phyloP scores from a whole-genome alignment of 2,113 vertebrate species.

The Speoplatyrhinus poulsoni region DNA sequence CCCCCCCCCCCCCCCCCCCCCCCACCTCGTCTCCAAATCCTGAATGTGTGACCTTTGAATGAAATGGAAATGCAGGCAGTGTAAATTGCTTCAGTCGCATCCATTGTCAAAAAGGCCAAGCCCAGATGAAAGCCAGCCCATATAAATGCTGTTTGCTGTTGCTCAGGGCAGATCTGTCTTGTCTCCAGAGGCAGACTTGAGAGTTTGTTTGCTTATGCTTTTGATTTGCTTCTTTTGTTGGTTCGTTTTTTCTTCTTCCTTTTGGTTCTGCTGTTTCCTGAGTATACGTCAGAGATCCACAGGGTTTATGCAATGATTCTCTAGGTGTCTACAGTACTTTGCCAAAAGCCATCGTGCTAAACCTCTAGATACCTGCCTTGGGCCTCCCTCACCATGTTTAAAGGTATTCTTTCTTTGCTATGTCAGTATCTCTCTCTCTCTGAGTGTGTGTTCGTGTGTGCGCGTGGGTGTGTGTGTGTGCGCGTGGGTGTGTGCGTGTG shows the following conservation, averaged over 20 bases:
- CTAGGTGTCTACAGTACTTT: constrained; percentile 26
- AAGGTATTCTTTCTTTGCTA: not conserved
- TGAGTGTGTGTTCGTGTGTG: constrained; percentile 5
- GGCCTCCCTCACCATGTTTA: constrained; percentile 16
- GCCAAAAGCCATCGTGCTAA: constrained; percentile 39
- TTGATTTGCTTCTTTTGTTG: constrained; percentile 4
- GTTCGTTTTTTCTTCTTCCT: too few species aligned
- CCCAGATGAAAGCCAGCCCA: constrained; percentile 51
- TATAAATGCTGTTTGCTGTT: constrained; percentile 47
- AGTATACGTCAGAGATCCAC: constrained; percentile 26
- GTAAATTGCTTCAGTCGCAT: constrained; percentile 53
- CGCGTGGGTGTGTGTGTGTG: not conserved
- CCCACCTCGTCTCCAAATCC: constrained; percentile 24
- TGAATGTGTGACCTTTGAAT: constrained; percentile 58
- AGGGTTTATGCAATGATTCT: constrained; percentile 34
- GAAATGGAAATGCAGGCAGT: constrained; percentile 49
- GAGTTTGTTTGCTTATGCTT: constrained; percentile 42
- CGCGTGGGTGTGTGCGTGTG: constrained; percentile 1
- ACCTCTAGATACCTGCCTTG: constrained; percentile 15
- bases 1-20: constrained; percentile 9
- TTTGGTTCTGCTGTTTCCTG: constrained; percentile 1
- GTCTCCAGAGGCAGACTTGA: constrained; percentile 42
- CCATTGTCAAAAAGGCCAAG: constrained; percentile 58
- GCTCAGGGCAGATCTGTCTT: constrained; percentile 40
- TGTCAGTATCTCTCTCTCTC: constrained; percentile 15